Percentiles rank a stretch among this genome's conserved stretches.
phyloP scores from a whole-genome alignment of 35 echinoderm and acorn worm species.

The Patiria miniata region DNA sequence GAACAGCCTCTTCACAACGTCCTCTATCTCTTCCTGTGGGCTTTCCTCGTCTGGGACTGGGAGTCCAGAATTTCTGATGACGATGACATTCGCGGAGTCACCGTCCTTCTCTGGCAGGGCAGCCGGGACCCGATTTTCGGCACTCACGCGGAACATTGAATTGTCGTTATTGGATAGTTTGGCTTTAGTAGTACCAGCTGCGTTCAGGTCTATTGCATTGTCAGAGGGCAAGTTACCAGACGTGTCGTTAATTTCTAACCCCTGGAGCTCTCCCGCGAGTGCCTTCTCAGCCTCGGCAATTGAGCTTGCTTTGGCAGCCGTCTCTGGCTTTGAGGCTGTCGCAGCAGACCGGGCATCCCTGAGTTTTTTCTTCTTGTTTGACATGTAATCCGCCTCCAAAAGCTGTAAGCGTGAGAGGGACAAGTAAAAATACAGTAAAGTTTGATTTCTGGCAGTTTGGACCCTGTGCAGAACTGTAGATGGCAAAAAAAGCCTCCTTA shows the following conservation, averaged over 20 bases:
- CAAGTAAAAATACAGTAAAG: too few relatives aligned
- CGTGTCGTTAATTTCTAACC: background rate
- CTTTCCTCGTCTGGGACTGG: background rate
- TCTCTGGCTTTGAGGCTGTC: background rate
- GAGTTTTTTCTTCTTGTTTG: background rate
- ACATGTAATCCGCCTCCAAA: background rate
- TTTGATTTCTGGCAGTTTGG: too few relatives aligned
- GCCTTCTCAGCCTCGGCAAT: background rate
- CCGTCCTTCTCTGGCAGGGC: too few relatives aligned
- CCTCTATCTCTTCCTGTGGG: background rate
- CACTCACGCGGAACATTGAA: too few relatives aligned
- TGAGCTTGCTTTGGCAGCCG: background rate
- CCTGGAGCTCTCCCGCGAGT: background rate
- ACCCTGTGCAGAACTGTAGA: too few relatives aligned
- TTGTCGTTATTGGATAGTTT: background rate
- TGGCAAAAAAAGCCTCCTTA: too few relatives aligned
- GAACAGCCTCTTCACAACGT: conserved; percentile 30
- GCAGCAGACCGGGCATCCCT: background rate
- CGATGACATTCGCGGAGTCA: too few relatives aligned
- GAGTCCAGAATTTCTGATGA: too few relatives aligned
- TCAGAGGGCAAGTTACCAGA: background rate
- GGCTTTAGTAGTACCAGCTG: background rate
- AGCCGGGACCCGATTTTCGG: too few relatives aligned
- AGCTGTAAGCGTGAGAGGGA: background rate
- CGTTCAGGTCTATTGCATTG: background rate